Conservation (phyloP, 2,797 vertebrate species). For the Sebastes steindachneri region DNA sequence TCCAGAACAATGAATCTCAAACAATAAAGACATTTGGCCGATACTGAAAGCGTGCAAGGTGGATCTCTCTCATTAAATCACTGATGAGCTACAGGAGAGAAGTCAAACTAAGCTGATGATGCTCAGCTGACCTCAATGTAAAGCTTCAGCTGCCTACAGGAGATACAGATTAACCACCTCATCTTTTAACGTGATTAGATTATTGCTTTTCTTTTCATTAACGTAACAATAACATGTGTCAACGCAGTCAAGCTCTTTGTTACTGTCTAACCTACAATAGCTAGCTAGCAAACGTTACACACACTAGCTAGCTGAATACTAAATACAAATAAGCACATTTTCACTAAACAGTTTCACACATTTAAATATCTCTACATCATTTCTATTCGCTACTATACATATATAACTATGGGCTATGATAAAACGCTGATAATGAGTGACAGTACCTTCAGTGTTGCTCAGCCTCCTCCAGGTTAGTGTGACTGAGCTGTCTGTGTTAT, state of each 20-base stretch:
- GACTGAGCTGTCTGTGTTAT: neutral
- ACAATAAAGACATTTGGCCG: too few species aligned
- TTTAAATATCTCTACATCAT: neutral
- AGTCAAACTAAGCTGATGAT: neutral
- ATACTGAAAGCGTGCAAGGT: neutral
- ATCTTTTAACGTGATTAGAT: neutral
- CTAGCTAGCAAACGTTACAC: constrained; percentile 18
- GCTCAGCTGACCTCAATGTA: neutral
- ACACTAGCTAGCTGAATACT: neutral
- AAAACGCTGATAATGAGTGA: neutral
- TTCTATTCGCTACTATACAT: too few species aligned
- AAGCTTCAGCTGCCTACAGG: neutral
- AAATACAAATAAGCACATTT: neutral
- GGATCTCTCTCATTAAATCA: neutral
- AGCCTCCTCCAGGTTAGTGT: neutral
- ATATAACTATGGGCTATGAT: too few species aligned
- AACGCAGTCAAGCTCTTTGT: constrained; percentile 25
- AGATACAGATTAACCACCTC: neutral
- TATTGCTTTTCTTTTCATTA: neutral
- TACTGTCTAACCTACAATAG: neutral
- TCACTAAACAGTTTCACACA: rapidly evolving
- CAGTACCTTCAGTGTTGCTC: neutral
- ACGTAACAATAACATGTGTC: constrained; percentile 14
- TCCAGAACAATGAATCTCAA: too few species aligned
- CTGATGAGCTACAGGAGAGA: neutral